Conservation (phyloP, 2,113 vertebrate genomes). For the Pholis gunnellus region DNA sequence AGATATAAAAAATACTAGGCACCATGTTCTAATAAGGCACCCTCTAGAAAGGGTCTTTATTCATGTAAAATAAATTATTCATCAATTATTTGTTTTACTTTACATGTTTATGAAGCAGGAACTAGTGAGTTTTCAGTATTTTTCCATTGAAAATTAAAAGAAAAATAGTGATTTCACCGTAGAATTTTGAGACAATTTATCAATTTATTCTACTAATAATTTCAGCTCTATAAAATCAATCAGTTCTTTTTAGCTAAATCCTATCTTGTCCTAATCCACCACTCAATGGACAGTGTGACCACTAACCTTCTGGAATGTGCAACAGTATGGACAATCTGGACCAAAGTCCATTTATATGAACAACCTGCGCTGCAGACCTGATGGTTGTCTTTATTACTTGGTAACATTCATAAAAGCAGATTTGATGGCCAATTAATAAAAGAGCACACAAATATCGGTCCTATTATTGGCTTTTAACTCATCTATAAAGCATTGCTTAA, state of each 20-base stretch:
- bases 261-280: background rate
- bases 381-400: background rate
- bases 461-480: background rate
- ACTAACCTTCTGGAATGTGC: background rate
- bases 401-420: conserved; percentile 1
- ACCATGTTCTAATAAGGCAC: background rate
- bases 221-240: background rate
- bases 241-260: background rate
- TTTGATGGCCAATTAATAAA: conserved; percentile 4
- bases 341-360: background rate
- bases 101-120: background rate
- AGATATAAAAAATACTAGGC: background rate
- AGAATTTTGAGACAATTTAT: background rate
- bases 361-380: background rate
- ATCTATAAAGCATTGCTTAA: background rate
- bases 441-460: background rate
- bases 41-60: background rate
- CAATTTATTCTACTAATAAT: background rate
- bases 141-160: background rate
- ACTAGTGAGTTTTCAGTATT: background rate
- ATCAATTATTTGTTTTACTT: background rate
- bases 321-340: background rate
- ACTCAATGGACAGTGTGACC: background rate
- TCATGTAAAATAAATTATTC: background rate
- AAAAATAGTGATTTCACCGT: background rate